These are phyloP conservation scores for Caenorhabditis plicata DNA, from an alignment of 2,888 invertebrate genomes.

Conservation along the genomic window DNA sequence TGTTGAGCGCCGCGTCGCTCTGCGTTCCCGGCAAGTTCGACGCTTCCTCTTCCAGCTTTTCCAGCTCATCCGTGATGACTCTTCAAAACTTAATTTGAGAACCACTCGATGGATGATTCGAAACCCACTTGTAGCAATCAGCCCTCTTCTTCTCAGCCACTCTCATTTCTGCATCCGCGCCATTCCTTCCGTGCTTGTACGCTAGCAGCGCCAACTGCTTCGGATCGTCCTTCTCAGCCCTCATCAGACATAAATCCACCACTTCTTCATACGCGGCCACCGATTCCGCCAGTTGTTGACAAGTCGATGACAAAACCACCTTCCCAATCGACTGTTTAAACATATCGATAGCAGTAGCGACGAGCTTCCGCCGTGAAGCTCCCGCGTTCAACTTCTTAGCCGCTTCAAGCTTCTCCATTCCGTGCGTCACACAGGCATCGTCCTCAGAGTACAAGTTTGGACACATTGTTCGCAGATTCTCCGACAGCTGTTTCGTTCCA, in stretches of 20 bases:
- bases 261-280: slow-evolving; percentile 82
- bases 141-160: slow-evolving; percentile 20
- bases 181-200: slow-evolving; percentile 69
- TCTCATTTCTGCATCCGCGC: slow-evolving; percentile 29
- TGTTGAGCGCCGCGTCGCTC: slow-evolving; percentile 67
- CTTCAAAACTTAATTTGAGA: slow-evolving; percentile 5
- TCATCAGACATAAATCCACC: slow-evolving; percentile 82
- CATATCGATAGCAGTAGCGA: slow-evolving; percentile 43
- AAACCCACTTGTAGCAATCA: slow-evolving; percentile 24
- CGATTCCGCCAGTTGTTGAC: slow-evolving; percentile 33
- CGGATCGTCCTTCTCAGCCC: slow-evolving; percentile 85
- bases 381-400: slow-evolving; percentile 37
- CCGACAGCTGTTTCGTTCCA: slow-evolving; percentile 86
- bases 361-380: slow-evolving; percentile 27
- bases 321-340: slow-evolving; percentile 52
- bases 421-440: slow-evolving; percentile 49
- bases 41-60: slow-evolving; percentile 17
- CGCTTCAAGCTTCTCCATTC: slow-evolving; percentile 47
- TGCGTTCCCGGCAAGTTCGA: slow-evolving; percentile 12
- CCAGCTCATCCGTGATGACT: slow-evolving; percentile 32
- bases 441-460: slow-evolving; percentile 76
- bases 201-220: slow-evolving; percentile 84
- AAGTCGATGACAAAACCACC: slow-evolving; percentile 40
- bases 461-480: slow-evolving; percentile 83
- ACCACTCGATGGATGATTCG: not conserved